Percentiles rank a stretch among this genome's conserved stretches.
Evolutionary conservation across 2,888 invertebrate genomes (phyloP).

Genomic region (Apodemia mormo): DNA sequence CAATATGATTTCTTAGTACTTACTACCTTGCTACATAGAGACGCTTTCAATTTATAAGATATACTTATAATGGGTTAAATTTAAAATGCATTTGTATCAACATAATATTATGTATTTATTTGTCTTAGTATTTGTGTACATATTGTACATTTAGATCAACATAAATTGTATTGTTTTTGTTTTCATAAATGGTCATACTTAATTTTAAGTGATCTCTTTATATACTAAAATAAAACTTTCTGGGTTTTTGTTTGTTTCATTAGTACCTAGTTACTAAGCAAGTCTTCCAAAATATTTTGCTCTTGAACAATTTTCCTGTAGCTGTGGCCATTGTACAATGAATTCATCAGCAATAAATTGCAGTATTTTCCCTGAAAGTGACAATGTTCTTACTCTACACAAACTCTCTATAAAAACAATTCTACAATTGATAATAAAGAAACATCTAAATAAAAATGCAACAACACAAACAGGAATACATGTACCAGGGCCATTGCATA

Average conservation of each 20-base stretch:
- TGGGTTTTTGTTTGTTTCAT: slow-evolving; percentile 45
- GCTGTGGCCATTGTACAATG: slow-evolving; percentile 95
- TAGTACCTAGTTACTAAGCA: slow-evolving; percentile 45
- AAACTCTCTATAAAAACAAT: slow-evolving; percentile 97
- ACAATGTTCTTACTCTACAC: slow-evolving; percentile 94
- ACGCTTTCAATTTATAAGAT: not conserved
- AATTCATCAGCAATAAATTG: slow-evolving; percentile 91
- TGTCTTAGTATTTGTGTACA: slow-evolving; percentile 3
- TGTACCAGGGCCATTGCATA: slow-evolving; percentile 98
- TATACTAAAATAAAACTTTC: slow-evolving; percentile 32
- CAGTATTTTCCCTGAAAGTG: slow-evolving; percentile 93
- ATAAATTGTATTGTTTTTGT: not conserved
- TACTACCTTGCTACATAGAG: not conserved
- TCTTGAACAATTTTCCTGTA: slow-evolving; percentile 85
- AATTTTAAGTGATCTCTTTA: slow-evolving; percentile 19
- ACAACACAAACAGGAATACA: slow-evolving; percentile 95
- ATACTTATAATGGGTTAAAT: not conserved
- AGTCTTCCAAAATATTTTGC: slow-evolving; percentile 90
- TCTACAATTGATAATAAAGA: slow-evolving; percentile 85
- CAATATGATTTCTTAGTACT: not conserved
- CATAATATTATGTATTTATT: slow-evolving; percentile 10
- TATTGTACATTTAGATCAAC: slow-evolving; percentile 11
- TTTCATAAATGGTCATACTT: slow-evolving; percentile 20
- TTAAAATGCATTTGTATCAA: slow-evolving; percentile 11
- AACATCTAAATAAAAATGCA: slow-evolving; percentile 87